These are phyloP conservation scores for Morelia viridis DNA, from an alignment of 2,797 vertebrate genomes.

Conservation along the genomic window DNA sequence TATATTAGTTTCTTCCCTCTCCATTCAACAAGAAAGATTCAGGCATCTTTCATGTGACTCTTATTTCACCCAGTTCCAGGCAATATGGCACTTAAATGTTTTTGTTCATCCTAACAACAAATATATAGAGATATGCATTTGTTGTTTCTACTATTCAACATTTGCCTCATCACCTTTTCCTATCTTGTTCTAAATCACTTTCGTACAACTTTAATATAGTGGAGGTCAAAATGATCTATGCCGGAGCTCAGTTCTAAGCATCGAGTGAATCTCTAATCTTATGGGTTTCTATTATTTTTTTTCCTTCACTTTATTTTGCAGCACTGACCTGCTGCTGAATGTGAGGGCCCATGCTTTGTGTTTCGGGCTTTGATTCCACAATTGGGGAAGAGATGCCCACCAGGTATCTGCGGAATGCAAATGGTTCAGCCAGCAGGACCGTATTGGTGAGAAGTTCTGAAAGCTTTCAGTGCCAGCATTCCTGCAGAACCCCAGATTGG, in stretches of 20 bases:
- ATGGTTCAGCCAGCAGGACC: not conserved
- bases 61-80: not conserved
- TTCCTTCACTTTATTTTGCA: not conserved
- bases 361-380: not conserved
- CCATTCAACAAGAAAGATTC: not conserved
- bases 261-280: not conserved
- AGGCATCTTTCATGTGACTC: not conserved
- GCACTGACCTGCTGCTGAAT: not conserved
- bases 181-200: not conserved
- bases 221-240: not conserved
- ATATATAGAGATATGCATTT: not conserved
- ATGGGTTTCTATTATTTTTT: not conserved
- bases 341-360: not conserved
- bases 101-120: not conserved
- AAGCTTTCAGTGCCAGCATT: not conserved
- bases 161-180: not conserved
- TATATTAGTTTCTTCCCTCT: not conserved
- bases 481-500: not conserved
- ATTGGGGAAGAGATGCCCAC: not conserved
- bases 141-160: not conserved
- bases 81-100: not conserved
- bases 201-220: accelerated
- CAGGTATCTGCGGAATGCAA: not conserved
- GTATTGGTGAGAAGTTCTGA: not conserved
- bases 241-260: not conserved